Evolutionary conservation across 2,113 vertebrate species (phyloP), one percentile per base, ranked within the genome.

Genomic region (Pardalotus punctatus): DNA sequence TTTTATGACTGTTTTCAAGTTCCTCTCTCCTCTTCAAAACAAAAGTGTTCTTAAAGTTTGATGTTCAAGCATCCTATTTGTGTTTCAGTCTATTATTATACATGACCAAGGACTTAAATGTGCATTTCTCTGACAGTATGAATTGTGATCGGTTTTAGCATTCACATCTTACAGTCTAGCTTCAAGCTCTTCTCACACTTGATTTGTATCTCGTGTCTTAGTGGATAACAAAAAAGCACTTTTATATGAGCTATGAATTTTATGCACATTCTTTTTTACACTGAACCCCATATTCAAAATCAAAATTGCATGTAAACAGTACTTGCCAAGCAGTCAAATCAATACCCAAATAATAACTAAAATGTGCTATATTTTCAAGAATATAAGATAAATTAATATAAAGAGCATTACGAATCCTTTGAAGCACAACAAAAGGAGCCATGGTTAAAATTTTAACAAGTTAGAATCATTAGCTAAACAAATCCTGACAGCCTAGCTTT

Each of bases 381-480:
- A 51, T 48, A 93, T 53, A 81, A 97, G 95, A 94, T 38, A 97
- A 95, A 97, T 97, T 94, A 95, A 88, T 97, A 95, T 95, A 96
- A 96, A 90, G 77, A 93, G 82, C 62, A 64, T 95, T 96, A 95
- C 0, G 8, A 96, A 88, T 47, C 58, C 89, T 98, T 98, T 98
- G 94, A 97, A 98, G 96, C 94, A 86, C 89, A 97, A 96, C 93
- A 91, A 96, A 97, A 97, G 92, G 71, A 97, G 83, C 35, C 58
- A 74, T 69, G 74, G 96, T 98, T 98, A 98, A 98, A 98, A 96
- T 98, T 98, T 97, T 98, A 97, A 94, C 96, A 97, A 96, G 89
- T 97, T 96, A 73, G 74, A 96, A 78, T 97, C 96, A 97, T 98
- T 98, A 98, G 64, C 96, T 98, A 97, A 98, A 98, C 95, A 98